Percentiles rank a stretch among this genome's conserved stretches.
phyloP scores from a whole-genome alignment of 2,888 invertebrate genomes.

The Aplocera efformata region DNA sequence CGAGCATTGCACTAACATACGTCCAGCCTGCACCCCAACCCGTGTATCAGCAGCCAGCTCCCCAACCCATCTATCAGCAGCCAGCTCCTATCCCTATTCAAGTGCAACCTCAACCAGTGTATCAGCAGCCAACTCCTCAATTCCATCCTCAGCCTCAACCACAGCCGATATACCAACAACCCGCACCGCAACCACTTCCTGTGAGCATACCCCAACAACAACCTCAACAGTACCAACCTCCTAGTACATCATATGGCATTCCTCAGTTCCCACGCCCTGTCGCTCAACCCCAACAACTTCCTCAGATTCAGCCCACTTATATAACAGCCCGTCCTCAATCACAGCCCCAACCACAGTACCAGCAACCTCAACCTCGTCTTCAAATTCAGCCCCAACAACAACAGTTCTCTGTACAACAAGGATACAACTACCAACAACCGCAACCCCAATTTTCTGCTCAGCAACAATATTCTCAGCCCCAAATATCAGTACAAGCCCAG shows the following conservation, averaged over 20 bases:
- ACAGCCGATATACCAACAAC: constrained; percentile 19
- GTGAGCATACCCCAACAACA: constrained; percentile 23
- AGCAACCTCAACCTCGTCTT: constrained; percentile 29
- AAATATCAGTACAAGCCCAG: constrained; percentile 23
- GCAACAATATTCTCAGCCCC: constrained; percentile 22
- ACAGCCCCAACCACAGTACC: constrained; percentile 18
- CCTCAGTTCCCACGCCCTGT: constrained; percentile 20
- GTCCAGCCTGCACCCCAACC: constrained; percentile 21
- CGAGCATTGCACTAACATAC: constrained; percentile 23
- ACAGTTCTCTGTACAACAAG: constrained; percentile 31
- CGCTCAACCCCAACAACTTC: constrained; percentile 12
- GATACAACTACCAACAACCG: constrained; percentile 30
- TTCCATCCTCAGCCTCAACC: constrained; percentile 11
- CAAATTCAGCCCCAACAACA: constrained; percentile 28
- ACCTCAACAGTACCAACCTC: constrained; percentile 30
- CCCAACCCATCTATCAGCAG: constrained; percentile 7
- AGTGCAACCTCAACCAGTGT: constrained; percentile 21
- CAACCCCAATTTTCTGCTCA: constrained; percentile 31
- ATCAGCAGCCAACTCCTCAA: constrained; percentile 14
- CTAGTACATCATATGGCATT: constrained; percentile 28
- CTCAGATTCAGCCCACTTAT: constrained; percentile 21
- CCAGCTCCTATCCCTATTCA: constrained; percentile 15
- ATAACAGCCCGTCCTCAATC: constrained; percentile 17
- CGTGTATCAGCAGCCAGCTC: constrained; percentile 13
- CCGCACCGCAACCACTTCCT: constrained; percentile 15